Base-by-base conservation (phyloP, 2,113 vertebrate species). In the Amblyopsis rosae region DNA sequence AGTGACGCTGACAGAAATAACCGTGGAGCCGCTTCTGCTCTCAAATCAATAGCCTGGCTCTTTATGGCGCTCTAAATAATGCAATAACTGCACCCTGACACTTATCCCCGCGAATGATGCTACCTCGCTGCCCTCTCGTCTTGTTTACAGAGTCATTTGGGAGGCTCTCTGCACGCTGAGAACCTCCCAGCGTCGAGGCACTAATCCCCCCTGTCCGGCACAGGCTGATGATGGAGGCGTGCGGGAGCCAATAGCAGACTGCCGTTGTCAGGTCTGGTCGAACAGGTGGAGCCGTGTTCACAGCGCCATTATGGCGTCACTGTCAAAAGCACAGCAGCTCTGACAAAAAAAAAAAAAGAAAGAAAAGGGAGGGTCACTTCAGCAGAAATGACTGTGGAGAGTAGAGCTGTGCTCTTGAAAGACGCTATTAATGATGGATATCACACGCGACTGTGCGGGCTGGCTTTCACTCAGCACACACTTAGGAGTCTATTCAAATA, bases 61-160 rank as follows among this genome's bases (percentile, higher is more conserved):
- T 91, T 91, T 89, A 91, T 85, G 77, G 83, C 56, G 32, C 88
- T 82, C 83, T 92, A 91, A 92, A 92, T 90, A 91, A 92, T 80
- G 72, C 79, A 88, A 87, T 90, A 90, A 89, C 84, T 86, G 82
- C 86, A 73, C 64, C 81, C 82, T 84, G 90, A 92, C 89, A 87
- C 90, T 90, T 87, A 82, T 80, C 86, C 65, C 82, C 73, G 70
- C 59, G 65, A 87, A 87, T 88, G 59, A 86, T 90, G 82, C 82
- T 84, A 69, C 82, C 61, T 51, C 62, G 67, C 60, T 73, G 75
- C 75, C 76, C 83, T 90, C 83, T 85, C 86, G 85, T 88, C 82
- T 82, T 89, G 81, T 90, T 90, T 89, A 89, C 85, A 90, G 65
- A 86, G 70, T 90, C 78, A 85, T 90, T 86, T 73, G 79, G 56